A percentile compares a stretch with the other conserved stretches of the same genome.
phyloP scores from a whole-genome alignment of 2,888 invertebrate genomes.

The Pollenia amentaria region DNA sequence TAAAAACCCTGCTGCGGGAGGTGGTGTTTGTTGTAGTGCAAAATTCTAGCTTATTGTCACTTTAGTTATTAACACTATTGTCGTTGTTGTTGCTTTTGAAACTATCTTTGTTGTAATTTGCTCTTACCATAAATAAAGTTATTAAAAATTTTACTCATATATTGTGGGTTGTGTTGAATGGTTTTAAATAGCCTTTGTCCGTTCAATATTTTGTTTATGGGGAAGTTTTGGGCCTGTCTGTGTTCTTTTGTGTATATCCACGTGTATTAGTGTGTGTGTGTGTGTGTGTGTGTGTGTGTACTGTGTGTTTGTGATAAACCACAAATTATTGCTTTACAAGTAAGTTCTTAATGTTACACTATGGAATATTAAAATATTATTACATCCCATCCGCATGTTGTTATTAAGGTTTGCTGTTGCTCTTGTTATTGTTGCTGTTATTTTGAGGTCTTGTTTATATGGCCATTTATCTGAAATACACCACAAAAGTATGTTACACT shows the following conservation, averaged over 20 bases:
- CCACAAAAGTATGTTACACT: slow-evolving; percentile 69
- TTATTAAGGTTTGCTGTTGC: slow-evolving; percentile 29
- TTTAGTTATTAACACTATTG: slow-evolving; percentile 39
- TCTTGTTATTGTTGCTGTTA: slow-evolving; percentile 44
- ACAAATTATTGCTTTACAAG: slow-evolving; percentile 73
- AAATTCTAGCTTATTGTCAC: slow-evolving; percentile 53
- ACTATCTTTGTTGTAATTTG: slow-evolving; percentile 36
- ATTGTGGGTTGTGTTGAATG: slow-evolving; percentile 65
- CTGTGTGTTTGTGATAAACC: slow-evolving; percentile 59
- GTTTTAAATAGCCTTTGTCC: slow-evolving; percentile 60
- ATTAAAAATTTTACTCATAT: slow-evolving; percentile 64
- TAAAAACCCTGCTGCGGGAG: not conserved
- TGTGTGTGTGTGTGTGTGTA: not conserved
- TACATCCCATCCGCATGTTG: slow-evolving; percentile 38
- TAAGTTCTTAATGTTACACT: slow-evolving; percentile 73
- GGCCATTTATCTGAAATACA: slow-evolving; percentile 63
- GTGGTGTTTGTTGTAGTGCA: not conserved
- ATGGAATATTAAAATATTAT: slow-evolving; percentile 67
- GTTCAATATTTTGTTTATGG: slow-evolving; percentile 34
- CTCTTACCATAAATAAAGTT: slow-evolving; percentile 69
- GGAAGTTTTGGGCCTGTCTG: not conserved
- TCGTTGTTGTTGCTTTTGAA: not conserved
- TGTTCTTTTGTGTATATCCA: not conserved
- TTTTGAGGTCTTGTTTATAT: slow-evolving; percentile 64
- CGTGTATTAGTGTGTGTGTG: not conserved